Conservation (phyloP, 2,888 invertebrate genomes). For the Drosophila merina region DNA sequence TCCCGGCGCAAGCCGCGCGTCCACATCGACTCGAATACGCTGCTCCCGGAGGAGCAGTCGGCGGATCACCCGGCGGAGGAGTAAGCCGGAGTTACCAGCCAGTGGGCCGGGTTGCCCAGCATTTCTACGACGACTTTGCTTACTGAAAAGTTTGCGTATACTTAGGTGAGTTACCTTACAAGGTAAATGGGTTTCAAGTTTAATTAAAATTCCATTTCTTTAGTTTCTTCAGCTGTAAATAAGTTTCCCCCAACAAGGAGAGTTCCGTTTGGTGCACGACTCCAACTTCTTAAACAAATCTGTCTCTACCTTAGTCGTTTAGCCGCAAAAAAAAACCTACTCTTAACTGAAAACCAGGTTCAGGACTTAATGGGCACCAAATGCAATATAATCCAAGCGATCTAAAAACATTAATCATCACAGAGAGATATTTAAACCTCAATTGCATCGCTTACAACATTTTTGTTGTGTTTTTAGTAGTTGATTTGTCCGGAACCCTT, state of each 20-base stretch:
- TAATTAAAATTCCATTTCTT: slow-evolving; percentile 6
- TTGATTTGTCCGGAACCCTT: slow-evolving; percentile 33
- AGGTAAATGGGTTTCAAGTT: not conserved
- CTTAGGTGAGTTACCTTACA: slow-evolving; percentile 21
- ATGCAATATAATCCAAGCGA: not conserved
- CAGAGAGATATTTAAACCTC: not conserved
- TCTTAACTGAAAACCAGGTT: slow-evolving; percentile 46
- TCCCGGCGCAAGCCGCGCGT: slow-evolving; percentile 74
- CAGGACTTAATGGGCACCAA: slow-evolving; percentile 15
- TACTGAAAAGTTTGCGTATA: slow-evolving; percentile 67
- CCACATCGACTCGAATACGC: slow-evolving; percentile 78
- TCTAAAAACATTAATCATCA: not conserved
- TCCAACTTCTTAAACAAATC: slow-evolving; percentile 45
- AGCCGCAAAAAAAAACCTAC: slow-evolving; percentile 54
- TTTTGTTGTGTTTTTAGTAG: not conserved
- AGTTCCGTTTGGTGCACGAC: slow-evolving; percentile 43
- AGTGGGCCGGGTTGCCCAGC: slow-evolving; percentile 75
- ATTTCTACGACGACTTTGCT: slow-evolving; percentile 82
- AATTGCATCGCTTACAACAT: not conserved
- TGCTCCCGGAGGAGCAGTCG: slow-evolving; percentile 61
- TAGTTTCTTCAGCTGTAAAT: slow-evolving; percentile 78
- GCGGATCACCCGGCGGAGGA: slow-evolving; percentile 28
- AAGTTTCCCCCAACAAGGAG: slow-evolving; percentile 52
- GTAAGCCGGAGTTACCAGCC: slow-evolving; percentile 43
- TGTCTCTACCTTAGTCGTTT: slow-evolving; percentile 54